These are phyloP conservation scores for Oscheius sp. DNA, from an alignment of 2,888 invertebrate genomes.

Conservation along the genomic window DNA sequence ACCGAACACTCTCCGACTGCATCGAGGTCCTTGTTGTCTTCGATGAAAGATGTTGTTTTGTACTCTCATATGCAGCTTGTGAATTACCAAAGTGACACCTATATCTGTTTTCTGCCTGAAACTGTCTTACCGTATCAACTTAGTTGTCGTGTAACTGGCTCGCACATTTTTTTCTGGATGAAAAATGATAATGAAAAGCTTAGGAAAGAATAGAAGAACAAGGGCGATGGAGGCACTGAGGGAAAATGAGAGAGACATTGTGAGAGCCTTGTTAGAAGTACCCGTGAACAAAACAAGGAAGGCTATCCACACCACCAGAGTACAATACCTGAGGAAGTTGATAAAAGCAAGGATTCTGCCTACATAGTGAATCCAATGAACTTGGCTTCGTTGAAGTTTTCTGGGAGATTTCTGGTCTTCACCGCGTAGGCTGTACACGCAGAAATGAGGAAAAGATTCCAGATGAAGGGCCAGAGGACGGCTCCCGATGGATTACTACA, in stretches of 20 bases:
- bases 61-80: slow-evolving; percentile 64
- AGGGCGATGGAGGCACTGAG: slow-evolving; percentile 71
- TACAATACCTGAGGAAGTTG: slow-evolving; percentile 63
- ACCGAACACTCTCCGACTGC: slow-evolving; percentile 64
- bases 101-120: background rate
- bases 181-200: slow-evolving; percentile 81
- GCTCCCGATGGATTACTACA: slow-evolving; percentile 74
- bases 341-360: slow-evolving; percentile 76
- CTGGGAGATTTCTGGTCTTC: slow-evolving; percentile 93
- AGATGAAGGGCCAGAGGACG: slow-evolving; percentile 85
- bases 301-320: slow-evolving; percentile 83
- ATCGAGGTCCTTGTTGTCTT: slow-evolving; percentile 65
- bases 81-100: slow-evolving; percentile 68
- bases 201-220: slow-evolving; percentile 81
- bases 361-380: slow-evolving; percentile 92
- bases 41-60: slow-evolving; percentile 60
- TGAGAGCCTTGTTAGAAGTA: slow-evolving; percentile 74
- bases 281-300: slow-evolving; percentile 97
- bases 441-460: slow-evolving; percentile 79
- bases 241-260: slow-evolving; percentile 77
- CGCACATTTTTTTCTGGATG: slow-evolving; percentile 82
- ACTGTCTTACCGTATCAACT: slow-evolving; percentile 76
- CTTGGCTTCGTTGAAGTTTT: slow-evolving; percentile 89
- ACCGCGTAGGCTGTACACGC: slow-evolving; percentile 94
- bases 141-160: slow-evolving; percentile 80